Evolutionary conservation across 2,113 vertebrate species (phyloP).

Genomic region (Brachypteracias leptosomus): DNA sequence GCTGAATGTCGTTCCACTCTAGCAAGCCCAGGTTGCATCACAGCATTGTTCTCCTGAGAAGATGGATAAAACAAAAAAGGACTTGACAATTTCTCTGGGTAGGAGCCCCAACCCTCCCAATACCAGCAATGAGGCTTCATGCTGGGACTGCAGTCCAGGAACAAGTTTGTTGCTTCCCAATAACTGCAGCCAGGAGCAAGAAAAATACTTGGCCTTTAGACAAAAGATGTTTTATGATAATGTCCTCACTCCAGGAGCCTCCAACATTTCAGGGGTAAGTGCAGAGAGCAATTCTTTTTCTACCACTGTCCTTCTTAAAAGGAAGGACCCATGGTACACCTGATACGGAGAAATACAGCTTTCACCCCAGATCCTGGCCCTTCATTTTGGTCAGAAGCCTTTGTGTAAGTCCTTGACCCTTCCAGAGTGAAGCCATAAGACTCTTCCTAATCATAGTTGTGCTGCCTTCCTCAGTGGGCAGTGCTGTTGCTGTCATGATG

Average conservation of each 20-base stretch:
- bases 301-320: not conserved
- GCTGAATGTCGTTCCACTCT: not conserved
- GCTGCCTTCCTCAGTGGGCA: not conserved
- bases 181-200: not conserved
- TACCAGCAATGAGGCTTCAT: not conserved
- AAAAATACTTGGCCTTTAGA: constrained; percentile 53
- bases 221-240: constrained; percentile 75
- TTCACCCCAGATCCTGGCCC: not conserved
- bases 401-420: not conserved
- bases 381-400: not conserved
- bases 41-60: not conserved
- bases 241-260: constrained; percentile 56
- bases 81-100: not conserved
- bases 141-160: not conserved
- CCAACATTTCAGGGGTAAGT: constrained; percentile 70
- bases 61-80: constrained; percentile 53
- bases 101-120: not conserved
- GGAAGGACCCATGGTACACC: not conserved
- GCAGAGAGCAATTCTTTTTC: not conserved
- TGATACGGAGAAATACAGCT: not conserved
- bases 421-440: not conserved
- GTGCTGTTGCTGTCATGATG: not conserved
- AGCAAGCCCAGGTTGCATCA: not conserved
- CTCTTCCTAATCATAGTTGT: not conserved
- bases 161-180: not conserved